phyloP scores from a whole-genome alignment of 2,797 vertebrate species.

The Pogoniulus pusillus region DNA sequence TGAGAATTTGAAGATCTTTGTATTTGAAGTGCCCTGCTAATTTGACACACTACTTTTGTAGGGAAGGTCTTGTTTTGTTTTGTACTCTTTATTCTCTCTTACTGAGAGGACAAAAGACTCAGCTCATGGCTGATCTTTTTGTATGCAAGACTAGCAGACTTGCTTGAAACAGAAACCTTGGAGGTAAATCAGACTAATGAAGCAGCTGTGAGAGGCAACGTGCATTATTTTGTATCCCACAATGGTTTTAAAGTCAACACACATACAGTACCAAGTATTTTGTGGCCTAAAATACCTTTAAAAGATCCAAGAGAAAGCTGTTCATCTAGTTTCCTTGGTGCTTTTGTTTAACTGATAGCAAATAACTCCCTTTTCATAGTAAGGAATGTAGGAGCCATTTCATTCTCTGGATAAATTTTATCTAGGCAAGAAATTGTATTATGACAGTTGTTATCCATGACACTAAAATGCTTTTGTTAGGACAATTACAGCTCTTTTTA shows the following conservation, averaged over 20 bases:
- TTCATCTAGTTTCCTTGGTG: not conserved
- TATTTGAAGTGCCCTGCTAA: conserved; percentile 49
- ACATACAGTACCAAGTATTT: conserved; percentile 21
- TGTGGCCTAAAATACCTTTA: conserved; percentile 33
- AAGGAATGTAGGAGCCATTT: conserved; percentile 43
- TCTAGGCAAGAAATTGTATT: conserved; percentile 64
- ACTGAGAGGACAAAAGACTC: conserved; percentile 52
- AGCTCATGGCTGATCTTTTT: not conserved
- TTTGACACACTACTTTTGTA: conserved; percentile 42
- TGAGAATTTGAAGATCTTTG: conserved; percentile 44
- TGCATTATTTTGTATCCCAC: conserved; percentile 48
- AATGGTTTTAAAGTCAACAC: conserved; percentile 65
- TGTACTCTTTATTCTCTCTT: conserved; percentile 12
- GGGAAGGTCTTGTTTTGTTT: conserved; percentile 53
- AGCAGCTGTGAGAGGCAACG: conserved; percentile 49
- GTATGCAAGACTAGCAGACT: conserved; percentile 51
- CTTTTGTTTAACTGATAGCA: conserved; percentile 42
- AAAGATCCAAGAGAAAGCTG: conserved; percentile 47
- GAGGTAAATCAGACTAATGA: conserved; percentile 74
- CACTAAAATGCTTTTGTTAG: conserved; percentile 66
- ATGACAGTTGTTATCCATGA: conserved; percentile 59
- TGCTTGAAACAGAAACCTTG: conserved; percentile 57
- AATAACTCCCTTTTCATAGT: conserved; percentile 39
- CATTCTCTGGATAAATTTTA: conserved; percentile 59
- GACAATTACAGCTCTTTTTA: conserved; percentile 64